Evolutionary conservation across 2,797 vertebrate species (phyloP), one percentile per base, ranked within the genome.

Genomic region (Cyclopterus lumpus): DNA sequence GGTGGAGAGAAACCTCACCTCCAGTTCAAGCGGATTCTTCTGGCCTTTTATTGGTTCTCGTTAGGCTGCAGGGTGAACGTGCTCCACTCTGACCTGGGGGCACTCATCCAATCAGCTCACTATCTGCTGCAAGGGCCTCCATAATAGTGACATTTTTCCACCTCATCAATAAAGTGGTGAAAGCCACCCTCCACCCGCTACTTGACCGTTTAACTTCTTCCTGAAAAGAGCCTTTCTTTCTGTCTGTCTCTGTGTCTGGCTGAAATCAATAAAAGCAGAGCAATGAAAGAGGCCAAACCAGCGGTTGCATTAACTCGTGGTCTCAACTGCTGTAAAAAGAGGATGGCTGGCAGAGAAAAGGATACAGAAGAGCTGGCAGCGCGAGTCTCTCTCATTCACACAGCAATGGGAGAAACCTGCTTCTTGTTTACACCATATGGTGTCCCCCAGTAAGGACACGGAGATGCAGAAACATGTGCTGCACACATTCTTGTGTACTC

Each of bases 141-240:
- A 94, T 96, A 95, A 96, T 95, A 93, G 95, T 96, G 95, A 96
- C 95, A 95, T 95, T 95, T 96, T 95, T 94, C 94, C 93, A 95
- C 95, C 93, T 95, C 91, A 92, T 95, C 95, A 95, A 95, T 95
- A 95, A 93, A 95, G 93, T 93, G 95, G 91, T 95, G 95, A 95
- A 95, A 95, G 94, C 92, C 94, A 94, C 94, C 94, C 95, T 95
- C 93, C 89, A 93, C 91, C 86, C 77, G 88, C 94, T 95, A 95
- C 95, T 96, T 95, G 95, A 95, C 95, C 95, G 89, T 95, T 96
- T 95, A 96, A 96, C 95, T 95, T 95, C 93, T 93, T 93, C 87
- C 91, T 95, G 94, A 96, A 95, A 96, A 95, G 93, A 89, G 91
- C 90, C 88, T 95, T 95, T 95, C 93, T 95, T 93, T 93, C 92